phyloP scores from a whole-genome alignment of 2,113 vertebrate genomes.

The Cranoglanis bouderius region DNA sequence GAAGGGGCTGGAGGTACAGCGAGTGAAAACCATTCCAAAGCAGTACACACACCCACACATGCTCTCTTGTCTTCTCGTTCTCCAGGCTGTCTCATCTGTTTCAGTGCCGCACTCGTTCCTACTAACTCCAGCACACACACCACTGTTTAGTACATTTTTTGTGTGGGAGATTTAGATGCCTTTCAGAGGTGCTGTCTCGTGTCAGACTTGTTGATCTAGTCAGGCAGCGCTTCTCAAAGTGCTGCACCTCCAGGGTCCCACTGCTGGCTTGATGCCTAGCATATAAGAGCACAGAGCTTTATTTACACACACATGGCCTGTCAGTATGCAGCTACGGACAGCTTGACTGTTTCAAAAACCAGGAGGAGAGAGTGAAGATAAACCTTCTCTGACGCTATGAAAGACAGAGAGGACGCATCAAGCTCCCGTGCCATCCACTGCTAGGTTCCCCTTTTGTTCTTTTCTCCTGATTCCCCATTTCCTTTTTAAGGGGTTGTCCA shows the following conservation, averaged over 20 bases:
- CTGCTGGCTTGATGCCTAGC: constrained; percentile 35
- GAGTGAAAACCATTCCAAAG: constrained; percentile 11
- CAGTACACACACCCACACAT: background rate
- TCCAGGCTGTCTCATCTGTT: constrained; percentile 19
- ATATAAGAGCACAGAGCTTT: constrained; percentile 27
- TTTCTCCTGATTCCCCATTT: constrained; percentile 7
- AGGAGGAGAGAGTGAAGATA: background rate
- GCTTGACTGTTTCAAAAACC: background rate
- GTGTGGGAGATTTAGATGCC: constrained; percentile 1
- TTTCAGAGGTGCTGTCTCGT: constrained; percentile 32
- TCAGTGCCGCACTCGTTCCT: background rate
- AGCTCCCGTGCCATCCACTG: background rate
- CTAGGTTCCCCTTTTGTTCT: constrained; percentile 29
- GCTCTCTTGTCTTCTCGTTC: constrained; percentile 16
- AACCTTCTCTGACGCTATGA: background rate
- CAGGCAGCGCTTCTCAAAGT: constrained; percentile 30
- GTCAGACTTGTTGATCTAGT: constrained; percentile 50
- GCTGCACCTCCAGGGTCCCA: constrained; percentile 38
- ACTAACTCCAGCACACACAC: background rate
- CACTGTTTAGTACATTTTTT: background rate
- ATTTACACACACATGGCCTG: constrained; percentile 48
- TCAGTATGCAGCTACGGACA: constrained; percentile 35
- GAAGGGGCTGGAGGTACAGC: background rate
- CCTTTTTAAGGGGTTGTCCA: constrained; percentile 17
- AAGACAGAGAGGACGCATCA: background rate